Evolutionary conservation across 1,140 invertebrate species (phyloP), one percentile per base, ranked within the genome.

Genomic region (Manduca sexta): DNA sequence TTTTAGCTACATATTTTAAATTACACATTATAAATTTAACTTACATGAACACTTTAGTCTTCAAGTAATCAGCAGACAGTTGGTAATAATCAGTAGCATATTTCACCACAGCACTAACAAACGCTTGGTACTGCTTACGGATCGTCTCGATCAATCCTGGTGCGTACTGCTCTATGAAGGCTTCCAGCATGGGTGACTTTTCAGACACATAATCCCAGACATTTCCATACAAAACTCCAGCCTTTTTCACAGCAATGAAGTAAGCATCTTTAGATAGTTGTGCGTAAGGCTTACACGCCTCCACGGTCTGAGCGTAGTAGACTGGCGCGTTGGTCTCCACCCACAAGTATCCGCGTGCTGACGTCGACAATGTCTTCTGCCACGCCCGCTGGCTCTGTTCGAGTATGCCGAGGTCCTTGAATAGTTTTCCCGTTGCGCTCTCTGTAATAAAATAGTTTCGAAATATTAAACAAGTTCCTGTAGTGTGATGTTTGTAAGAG

Each of bases 41-140:
- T 92, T 88, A 94, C 93, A 93, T 86, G 85, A 94, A 92, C 39
- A 94, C 90, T 84, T 93, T 92, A 29, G 89, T 90, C 73, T 89
- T 88, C 59, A 93, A 81, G 86, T 92, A 89, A 35, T 88, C 81
- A 8, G 73, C 57, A 3, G 78, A 74, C 18, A 86, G 59, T 33
- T 79, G 69, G 51, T 84, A 90, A 55, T 86, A 85, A 15, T 88
- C 79, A 15, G 55, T 64, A 0, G 83, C 71, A 49, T 87, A 77
- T 38, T 80, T 75, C 76, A 75, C 81, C n/a, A 86, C 60, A 29
- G 61, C 52, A n/a, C 66, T 62, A 63, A 78, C 82, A 0, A 80
- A 84, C 34, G 71, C 71, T 17, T 63, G 57, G 0, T 79, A 60
- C 44, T 87, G 86, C n/a, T 80, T 74, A 46, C 88, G 80, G 14